Conservation (phyloP, 2,797 vertebrate genomes). For the Synanceia verrucosa region DNA sequence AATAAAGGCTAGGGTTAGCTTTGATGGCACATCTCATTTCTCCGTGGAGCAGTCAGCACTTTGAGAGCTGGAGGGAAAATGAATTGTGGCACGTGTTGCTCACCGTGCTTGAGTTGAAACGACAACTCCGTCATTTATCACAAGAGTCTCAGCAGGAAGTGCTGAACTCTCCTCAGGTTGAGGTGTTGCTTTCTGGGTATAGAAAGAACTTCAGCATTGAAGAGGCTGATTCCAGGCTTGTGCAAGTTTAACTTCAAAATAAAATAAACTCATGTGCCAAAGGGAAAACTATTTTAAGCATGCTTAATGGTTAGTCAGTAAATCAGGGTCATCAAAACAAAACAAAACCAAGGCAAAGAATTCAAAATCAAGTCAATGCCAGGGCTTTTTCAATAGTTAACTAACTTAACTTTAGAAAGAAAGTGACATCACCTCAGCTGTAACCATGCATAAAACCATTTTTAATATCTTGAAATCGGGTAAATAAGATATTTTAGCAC, state of each 20-base stretch:
- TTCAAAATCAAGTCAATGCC: not conserved
- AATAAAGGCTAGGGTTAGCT: slow-evolving; percentile 63
- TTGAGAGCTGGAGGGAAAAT: slow-evolving; percentile 46
- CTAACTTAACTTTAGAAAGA: not conserved
- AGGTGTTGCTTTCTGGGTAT: not conserved
- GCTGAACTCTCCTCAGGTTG: slow-evolving; percentile 6
- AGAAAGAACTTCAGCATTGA: not conserved
- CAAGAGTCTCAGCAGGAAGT: slow-evolving; percentile 33
- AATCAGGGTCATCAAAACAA: too few relatives aligned
- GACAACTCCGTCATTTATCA: slow-evolving; percentile 55
- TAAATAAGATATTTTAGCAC: not conserved
- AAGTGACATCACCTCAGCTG: not conserved
- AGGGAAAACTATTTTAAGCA: too few relatives aligned
- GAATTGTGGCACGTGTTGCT: slow-evolving; percentile 55
- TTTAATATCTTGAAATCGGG: not conserved
- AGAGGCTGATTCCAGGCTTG: not conserved
- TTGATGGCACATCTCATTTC: slow-evolving; percentile 66
- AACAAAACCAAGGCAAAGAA: not conserved
- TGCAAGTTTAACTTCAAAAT: not conserved
- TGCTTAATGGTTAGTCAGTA: too few relatives aligned
- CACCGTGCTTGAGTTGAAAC: slow-evolving; percentile 45
- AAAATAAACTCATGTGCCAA: not conserved
- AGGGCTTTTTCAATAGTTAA: not conserved
- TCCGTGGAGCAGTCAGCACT: slow-evolving; percentile 54
- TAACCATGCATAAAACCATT: not conserved